Evolutionary conservation across 2,888 invertebrate genomes (phyloP).

Genomic region (Leistus spinibarbis): DNA sequence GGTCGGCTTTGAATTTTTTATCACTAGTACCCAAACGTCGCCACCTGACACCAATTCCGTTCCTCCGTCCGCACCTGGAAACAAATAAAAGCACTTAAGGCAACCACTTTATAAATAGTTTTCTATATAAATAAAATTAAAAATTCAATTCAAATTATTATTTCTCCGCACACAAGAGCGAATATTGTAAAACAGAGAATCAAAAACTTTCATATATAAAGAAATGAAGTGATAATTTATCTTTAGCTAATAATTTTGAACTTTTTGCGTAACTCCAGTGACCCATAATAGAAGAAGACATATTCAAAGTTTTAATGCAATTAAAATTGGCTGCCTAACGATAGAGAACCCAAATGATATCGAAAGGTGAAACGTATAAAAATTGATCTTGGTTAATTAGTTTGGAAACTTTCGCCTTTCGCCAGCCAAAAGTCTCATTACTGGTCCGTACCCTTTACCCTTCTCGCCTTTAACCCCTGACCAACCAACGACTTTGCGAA

Average conservation of each 20-base stretch:
- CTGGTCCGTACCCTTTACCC: not conserved
- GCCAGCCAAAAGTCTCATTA: constrained; percentile 2
- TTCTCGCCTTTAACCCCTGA: not conserved
- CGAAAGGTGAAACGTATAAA: constrained; percentile 7
- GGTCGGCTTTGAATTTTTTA: constrained; percentile 69
- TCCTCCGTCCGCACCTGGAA: constrained; percentile 48
- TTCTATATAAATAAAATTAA: not conserved
- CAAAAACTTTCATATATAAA: too few relatives aligned
- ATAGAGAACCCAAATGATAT: not conserved
- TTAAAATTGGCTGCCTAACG: not conserved
- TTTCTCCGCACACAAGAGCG: too few relatives aligned
- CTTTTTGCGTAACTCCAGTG: too few relatives aligned
- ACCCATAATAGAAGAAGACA: not conserved
- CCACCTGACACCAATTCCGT: constrained; percentile 64
- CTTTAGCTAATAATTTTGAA: too few relatives aligned
- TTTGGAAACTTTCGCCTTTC: not conserved
- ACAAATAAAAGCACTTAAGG: too few relatives aligned
- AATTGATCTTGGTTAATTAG: constrained; percentile 18
- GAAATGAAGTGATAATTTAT: too few relatives aligned
- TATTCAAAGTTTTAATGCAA: not conserved
- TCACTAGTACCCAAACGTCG: constrained; percentile 84
- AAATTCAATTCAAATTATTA: not conserved
- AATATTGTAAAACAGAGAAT: too few relatives aligned
- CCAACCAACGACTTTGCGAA: not conserved
- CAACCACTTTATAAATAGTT: not conserved